Evolutionary conservation across 2,113 vertebrate species (phyloP).

Genomic region (human (Homo sapiens)): DNA sequence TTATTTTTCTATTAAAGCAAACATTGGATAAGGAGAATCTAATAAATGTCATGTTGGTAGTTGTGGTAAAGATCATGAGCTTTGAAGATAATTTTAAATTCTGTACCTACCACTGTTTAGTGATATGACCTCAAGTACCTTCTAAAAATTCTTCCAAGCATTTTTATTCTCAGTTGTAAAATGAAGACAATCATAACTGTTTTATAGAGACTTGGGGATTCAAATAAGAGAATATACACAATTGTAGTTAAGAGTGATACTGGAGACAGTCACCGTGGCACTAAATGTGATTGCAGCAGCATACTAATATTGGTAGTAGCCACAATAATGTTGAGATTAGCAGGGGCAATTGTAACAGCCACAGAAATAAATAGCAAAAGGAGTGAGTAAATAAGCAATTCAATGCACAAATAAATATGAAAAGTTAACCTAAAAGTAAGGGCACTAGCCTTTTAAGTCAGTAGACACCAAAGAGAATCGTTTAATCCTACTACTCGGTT

Average conservation of each 20-base stretch:
- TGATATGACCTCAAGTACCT: background rate
- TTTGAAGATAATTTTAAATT: background rate
- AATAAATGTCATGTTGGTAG: background rate
- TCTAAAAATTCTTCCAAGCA: background rate
- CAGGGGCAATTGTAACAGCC: background rate
- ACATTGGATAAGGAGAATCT: background rate
- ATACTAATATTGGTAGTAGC: rapidly evolving
- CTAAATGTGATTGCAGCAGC: rapidly evolving
- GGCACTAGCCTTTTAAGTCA: background rate
- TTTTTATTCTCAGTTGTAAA: background rate
- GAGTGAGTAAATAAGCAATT: background rate
- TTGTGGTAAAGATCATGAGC: background rate
- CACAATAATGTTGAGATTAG: background rate
- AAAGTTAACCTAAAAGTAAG: background rate
- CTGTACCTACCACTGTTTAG: background rate
- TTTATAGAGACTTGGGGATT: background rate
- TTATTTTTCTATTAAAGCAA: background rate
- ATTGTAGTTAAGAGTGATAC: background rate
- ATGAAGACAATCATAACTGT: background rate
- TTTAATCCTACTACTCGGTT: background rate
- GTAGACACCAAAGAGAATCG: background rate
- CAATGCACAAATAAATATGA: background rate
- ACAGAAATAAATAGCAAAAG: background rate
- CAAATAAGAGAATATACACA: background rate
- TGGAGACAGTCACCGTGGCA: rapidly evolving